These are phyloP conservation scores for Leptodactylus fallax DNA, from an alignment of 2,797 vertebrate species.

Conservation along the genomic window DNA sequence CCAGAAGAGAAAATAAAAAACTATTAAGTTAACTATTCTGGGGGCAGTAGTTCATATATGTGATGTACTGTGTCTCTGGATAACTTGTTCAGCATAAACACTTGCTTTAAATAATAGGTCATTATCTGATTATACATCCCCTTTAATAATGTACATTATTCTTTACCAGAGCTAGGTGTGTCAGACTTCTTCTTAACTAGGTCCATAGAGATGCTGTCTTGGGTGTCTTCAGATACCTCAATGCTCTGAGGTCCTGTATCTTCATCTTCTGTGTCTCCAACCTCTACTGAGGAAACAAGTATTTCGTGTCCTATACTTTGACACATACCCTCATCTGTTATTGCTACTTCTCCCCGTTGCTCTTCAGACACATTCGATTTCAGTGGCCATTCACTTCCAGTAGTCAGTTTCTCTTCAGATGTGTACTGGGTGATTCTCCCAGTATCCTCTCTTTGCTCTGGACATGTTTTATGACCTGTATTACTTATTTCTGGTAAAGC, in stretches of 20 bases:
- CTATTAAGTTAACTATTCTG: no score
- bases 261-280: not conserved
- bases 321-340: not conserved
- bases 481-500: not conserved
- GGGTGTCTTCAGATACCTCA: not conserved
- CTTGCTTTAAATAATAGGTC: no score
- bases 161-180: not conserved
- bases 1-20: no score
- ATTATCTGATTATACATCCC: no score
- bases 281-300: not conserved
- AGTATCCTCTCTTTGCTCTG: not conserved
- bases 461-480: no score
- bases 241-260: not conserved
- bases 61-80: no score
- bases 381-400: not conserved
- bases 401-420: not conserved
- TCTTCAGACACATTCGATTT: not conserved
- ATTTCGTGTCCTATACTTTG: slow-evolving; percentile 1
- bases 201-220: not conserved
- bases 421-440: not conserved
- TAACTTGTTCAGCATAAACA: no score
- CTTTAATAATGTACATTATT: not conserved
- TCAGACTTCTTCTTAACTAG: not conserved
- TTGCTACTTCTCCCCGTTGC: no score
- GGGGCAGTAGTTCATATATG: no score